Conservation (phyloP, 2,888 invertebrate genomes). For the Penaeus monodon region DNA sequence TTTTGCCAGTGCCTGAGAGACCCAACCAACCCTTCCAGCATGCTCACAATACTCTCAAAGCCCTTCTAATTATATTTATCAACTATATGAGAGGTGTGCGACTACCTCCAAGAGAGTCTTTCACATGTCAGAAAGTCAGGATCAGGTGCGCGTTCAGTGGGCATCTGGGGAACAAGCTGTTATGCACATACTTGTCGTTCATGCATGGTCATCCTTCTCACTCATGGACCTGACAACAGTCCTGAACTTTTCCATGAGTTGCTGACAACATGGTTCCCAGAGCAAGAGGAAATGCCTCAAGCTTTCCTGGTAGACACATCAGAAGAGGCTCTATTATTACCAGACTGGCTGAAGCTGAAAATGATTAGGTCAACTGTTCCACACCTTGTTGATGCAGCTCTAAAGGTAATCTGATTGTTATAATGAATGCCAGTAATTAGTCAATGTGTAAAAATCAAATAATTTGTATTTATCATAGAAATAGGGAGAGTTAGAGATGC, state of each 20-base stretch:
- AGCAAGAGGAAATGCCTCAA: conserved; percentile 79
- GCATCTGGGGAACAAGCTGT: conserved; percentile 80
- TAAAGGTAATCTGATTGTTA: conserved; percentile 69
- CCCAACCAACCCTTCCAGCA: conserved; percentile 69
- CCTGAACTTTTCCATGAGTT: conserved; percentile 74
- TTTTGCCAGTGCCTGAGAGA: conserved; percentile 77
- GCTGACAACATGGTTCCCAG: conserved; percentile 89
- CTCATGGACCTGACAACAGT: conserved; percentile 72
- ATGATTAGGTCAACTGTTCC: conserved; percentile 86
- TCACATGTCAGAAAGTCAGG: conserved; percentile 79
- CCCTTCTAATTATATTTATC: conserved; percentile 77
- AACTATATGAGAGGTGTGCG: conserved; percentile 75
- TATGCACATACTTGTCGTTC: conserved; percentile 84
- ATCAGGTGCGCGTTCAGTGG: conserved; percentile 82
- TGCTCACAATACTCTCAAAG: conserved; percentile 66
- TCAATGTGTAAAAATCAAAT: too few species aligned
- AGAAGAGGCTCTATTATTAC: conserved; percentile 85
- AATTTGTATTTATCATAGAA: too few species aligned
- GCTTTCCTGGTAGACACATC: conserved; percentile 84
- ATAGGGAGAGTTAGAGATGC: too few species aligned
- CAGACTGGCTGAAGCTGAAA: conserved; percentile 92
- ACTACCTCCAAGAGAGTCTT: conserved; percentile 69
- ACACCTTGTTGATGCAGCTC: conserved; percentile 85
- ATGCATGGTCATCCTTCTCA: conserved; percentile 86
- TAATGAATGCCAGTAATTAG: too few species aligned